These are phyloP conservation scores for Drosophila bipectinata DNA, from an alignment of 1,140 invertebrate genomes.

Conservation along the genomic window DNA sequence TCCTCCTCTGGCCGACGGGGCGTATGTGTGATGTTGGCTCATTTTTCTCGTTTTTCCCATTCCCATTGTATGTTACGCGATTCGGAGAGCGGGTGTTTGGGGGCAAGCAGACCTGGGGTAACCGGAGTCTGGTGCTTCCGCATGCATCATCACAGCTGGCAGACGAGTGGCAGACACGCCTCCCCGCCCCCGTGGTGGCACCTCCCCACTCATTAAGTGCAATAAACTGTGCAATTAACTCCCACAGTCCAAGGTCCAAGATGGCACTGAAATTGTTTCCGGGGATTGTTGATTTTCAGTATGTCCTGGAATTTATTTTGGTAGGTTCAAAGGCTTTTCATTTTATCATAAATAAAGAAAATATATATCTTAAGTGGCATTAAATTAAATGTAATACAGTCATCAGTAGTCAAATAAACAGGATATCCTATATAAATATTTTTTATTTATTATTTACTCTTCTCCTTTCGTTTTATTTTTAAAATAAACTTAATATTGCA, in stretches of 20 bases:
- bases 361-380: not conserved
- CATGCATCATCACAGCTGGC: slow-evolving; percentile 72
- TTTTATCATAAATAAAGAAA: too few species aligned
- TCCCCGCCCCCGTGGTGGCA: not conserved
- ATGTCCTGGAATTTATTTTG: not conserved
- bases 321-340: too few species aligned
- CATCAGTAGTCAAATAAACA: too few species aligned
- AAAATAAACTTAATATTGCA: too few species aligned
- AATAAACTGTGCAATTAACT: slow-evolving; percentile 76
- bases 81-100: not conserved
- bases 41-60: slow-evolving; percentile 44
- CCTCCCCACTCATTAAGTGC: slow-evolving; percentile 69
- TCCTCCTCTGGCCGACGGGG: slow-evolving; percentile 38
- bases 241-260: slow-evolving; percentile 29
- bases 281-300: not conserved
- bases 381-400: too few species aligned
- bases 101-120: slow-evolving; percentile 5
- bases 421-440: too few species aligned
- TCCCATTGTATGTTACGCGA: slow-evolving; percentile 58
- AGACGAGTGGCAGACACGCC: slow-evolving; percentile 64
- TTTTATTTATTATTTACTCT: too few species aligned
- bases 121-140: slow-evolving; percentile 53
- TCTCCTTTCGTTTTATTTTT: too few species aligned
- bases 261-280: not conserved
- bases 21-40: slow-evolving; percentile 57